Evolutionary conservation across 2,113 vertebrate species (phyloP).

Genomic region (Periophthalmus modestus): DNA sequence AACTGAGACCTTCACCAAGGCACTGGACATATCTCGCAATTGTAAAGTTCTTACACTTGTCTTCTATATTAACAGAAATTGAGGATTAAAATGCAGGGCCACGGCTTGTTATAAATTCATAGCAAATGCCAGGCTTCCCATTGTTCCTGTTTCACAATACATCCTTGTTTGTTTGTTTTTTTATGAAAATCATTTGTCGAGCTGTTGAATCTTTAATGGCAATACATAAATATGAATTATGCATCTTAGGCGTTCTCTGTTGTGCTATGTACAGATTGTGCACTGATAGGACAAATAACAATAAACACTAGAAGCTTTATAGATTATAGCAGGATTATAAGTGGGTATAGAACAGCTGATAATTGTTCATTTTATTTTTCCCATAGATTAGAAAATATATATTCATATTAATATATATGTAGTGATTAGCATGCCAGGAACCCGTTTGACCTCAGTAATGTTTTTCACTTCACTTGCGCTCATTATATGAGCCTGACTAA

Average conservation of each 20-base stretch:
- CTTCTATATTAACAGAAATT: background rate
- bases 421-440: slow-evolving; percentile 22
- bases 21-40: background rate
- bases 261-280: slow-evolving; percentile 15
- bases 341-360: background rate
- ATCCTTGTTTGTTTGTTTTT: slow-evolving; percentile 29
- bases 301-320: background rate
- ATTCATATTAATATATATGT: slow-evolving; percentile 25
- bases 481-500: slow-evolving; percentile 66
- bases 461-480: slow-evolving; percentile 41
- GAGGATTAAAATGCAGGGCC: background rate
- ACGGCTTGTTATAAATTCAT: background rate
- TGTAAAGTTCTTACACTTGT: background rate
- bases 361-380: background rate
- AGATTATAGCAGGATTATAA: slow-evolving; percentile 9
- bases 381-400: background rate
- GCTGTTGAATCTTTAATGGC: slow-evolving; percentile 50
- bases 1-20: background rate
- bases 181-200: slow-evolving; percentile 35
- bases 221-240: slow-evolving; percentile 46
- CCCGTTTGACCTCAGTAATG: slow-evolving; percentile 61
- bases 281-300: slow-evolving; percentile 2
- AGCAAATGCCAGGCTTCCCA: slow-evolving; percentile 9
- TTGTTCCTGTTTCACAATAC: background rate
- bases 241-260: slow-evolving; percentile 15